These are phyloP conservation scores for Pomacea canaliculata DNA, from an alignment of 2,888 invertebrate genomes.

Conservation along the genomic window DNA sequence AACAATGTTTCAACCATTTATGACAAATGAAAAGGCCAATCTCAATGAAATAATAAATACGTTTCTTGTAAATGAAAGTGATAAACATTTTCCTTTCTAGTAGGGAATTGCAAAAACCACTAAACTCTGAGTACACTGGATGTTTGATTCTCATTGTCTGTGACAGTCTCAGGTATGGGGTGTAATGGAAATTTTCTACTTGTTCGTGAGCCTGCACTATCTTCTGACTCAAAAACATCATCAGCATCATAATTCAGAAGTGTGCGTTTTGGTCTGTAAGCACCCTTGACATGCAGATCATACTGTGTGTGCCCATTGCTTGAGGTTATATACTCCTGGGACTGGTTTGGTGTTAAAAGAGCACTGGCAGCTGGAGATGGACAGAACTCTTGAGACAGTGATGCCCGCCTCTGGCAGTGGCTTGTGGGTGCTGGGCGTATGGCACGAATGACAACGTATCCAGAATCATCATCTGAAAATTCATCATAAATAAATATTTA, in stretches of 20 bases:
- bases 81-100: too few relatives aligned
- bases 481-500: too few relatives aligned
- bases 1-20: too few relatives aligned
- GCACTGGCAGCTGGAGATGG: slow-evolving; percentile 9
- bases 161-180: slow-evolving; percentile 17
- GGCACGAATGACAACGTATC: slow-evolving; percentile 50
- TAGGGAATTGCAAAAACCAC: too few relatives aligned
- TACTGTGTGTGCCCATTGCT: not conserved
- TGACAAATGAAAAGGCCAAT: too few relatives aligned
- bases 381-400: not conserved
- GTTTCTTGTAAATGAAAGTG: too few relatives aligned
- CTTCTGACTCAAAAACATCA: slow-evolving; percentile 63
- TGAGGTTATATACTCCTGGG: not conserved
- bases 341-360: slow-evolving; percentile 1
- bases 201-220: slow-evolving; percentile 51
- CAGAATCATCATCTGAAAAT: slow-evolving; percentile 53
- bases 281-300: slow-evolving; percentile 32
- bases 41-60: too few relatives aligned
- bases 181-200: slow-evolving; percentile 24
- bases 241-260: slow-evolving; percentile 58
- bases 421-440: slow-evolving; percentile 26
- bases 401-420: not conserved
- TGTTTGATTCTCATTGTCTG: too few relatives aligned
- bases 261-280: slow-evolving; percentile 55
- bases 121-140: too few relatives aligned